These are phyloP conservation scores for Bradypodion ventrale DNA, from an alignment of 2,797 vertebrate genomes.

Conservation along the genomic window DNA sequence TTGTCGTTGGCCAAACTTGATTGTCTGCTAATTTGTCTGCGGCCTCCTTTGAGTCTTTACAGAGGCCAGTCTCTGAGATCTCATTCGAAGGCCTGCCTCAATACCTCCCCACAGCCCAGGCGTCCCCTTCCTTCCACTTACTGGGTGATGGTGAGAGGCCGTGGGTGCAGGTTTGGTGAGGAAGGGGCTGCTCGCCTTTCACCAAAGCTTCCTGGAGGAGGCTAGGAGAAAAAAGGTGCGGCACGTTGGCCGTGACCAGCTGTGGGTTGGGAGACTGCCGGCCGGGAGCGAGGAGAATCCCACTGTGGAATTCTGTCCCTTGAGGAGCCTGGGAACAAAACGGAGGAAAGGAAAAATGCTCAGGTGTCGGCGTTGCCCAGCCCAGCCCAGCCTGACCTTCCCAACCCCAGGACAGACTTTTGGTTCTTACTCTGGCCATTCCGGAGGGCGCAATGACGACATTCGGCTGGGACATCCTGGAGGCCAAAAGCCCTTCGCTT, in stretches of 20 bases:
- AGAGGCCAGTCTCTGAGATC: neutral
- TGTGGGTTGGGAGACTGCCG: slow-evolving; percentile 75
- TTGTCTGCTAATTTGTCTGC: no score
- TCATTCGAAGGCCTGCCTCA: neutral
- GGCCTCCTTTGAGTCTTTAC: neutral
- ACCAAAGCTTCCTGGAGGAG: slow-evolving; percentile 75
- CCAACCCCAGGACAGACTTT: neutral
- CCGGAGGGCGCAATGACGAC: slow-evolving; percentile 86
- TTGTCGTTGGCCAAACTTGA: no score
- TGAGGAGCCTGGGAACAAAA: slow-evolving; percentile 75
- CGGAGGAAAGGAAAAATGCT: slow-evolving; percentile 24
- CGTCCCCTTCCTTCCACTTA: slow-evolving; percentile 70
- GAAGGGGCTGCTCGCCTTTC: slow-evolving; percentile 83
- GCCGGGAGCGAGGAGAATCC: slow-evolving; percentile 78
- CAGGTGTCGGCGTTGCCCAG: neutral
- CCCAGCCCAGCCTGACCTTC: neutral
- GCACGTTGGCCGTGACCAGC: slow-evolving; percentile 63
- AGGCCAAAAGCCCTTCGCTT: slow-evolving; percentile 82
- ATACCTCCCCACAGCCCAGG: neutral
- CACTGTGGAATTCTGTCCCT: slow-evolving; percentile 82
- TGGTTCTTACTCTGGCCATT: slow-evolving; percentile 82
- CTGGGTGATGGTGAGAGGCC: slow-evolving; percentile 77
- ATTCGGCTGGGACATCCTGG: slow-evolving; percentile 77
- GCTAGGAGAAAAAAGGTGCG: slow-evolving; percentile 75
- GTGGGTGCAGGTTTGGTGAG: slow-evolving; percentile 77